These are phyloP conservation scores for Euura saliciscinereae DNA, from an alignment of 1,140 invertebrate species.

Conservation along the genomic window DNA sequence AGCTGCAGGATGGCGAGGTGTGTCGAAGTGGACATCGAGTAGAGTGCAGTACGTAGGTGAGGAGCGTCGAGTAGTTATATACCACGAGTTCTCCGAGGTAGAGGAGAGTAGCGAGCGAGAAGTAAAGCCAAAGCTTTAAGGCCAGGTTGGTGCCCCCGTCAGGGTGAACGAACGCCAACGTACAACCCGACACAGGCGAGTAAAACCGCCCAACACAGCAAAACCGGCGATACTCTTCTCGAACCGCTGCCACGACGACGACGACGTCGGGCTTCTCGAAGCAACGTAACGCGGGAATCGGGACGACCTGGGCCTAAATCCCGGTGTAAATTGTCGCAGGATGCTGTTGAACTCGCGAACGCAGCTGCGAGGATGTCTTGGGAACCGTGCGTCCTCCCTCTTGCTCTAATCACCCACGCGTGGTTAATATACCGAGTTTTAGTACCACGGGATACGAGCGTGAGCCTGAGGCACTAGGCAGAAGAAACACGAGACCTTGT, in stretches of 20 bases:
- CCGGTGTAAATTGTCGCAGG: too few species aligned
- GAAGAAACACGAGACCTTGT: not conserved
- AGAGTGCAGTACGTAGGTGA: not conserved
- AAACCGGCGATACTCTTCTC: not conserved
- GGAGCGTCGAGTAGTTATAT: slow-evolving; percentile 16
- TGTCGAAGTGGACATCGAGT: not conserved
- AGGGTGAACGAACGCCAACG: slow-evolving; percentile 60
- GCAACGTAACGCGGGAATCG: not conserved
- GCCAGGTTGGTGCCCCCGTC: slow-evolving; percentile 61
- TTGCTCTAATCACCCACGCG: not conserved
- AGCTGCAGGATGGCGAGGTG: not conserved
- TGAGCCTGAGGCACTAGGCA: not conserved
- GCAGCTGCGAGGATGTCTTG: not conserved
- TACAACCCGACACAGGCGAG: slow-evolving; percentile 26
- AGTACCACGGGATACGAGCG: not conserved
- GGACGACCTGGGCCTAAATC: too few species aligned
- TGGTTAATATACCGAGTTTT: not conserved
- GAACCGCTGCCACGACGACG: too few species aligned
- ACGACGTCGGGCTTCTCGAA: not conserved
- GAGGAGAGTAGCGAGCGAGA: slow-evolving; percentile 45
- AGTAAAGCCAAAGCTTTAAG: slow-evolving; percentile 53
- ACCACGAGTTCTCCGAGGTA: slow-evolving; percentile 14
- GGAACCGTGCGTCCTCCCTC: not conserved
- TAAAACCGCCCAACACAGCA: slow-evolving; percentile 1
- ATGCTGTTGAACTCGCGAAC: too few species aligned